Evolutionary conservation across 1,140 invertebrate species (phyloP), one percentile per base, ranked within the genome.

Genomic region (Anthonomus grandis): DNA sequence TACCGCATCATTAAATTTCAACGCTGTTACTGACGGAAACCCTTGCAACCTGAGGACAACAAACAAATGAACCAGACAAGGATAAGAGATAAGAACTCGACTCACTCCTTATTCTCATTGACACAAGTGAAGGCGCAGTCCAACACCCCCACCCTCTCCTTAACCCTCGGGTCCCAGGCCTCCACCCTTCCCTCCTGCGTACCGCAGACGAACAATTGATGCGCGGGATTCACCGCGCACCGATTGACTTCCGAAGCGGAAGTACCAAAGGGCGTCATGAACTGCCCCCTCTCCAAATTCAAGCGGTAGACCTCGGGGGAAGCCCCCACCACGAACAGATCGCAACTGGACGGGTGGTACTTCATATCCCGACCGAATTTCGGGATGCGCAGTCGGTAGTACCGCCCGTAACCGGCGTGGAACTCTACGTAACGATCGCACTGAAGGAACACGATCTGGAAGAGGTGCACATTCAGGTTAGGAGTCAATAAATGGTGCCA

Each of bases 221-320:
- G 94, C 24, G 85, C 79, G 0, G 89, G 84, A 80, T 97, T 98
- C 3, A 98, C 86, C 45, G 83, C 81, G 70, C 91, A 91, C 70
- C 87, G 89, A 70, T 96, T 97, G 12, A 94, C 82, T 62, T 86
- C 84, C 55, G 80, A 81, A 5, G 87, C 83, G 42, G 87, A 84
- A 13, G 91, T 86, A 45, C 81, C 75, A 64, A 89, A 86, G 0
- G 95, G 86, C 64, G 87, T 87, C 59, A 97, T 75, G 78, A 98
- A 99, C 67, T 93, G 86, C 0, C 95, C 97, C 71, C 92, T 83
- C 78, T 98, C 94, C 57, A 99, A 79, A 80, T 99, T 99, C 37
- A 99, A 78, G 62, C 97, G 83, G 70, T 95, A 97, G 41, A 98
- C 89, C 73, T 98, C 93, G 75, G 78, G 77, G 23, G 90, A 87